phyloP scores from a whole-genome alignment of 2,888 invertebrate species.

The Perdita meconis region DNA sequence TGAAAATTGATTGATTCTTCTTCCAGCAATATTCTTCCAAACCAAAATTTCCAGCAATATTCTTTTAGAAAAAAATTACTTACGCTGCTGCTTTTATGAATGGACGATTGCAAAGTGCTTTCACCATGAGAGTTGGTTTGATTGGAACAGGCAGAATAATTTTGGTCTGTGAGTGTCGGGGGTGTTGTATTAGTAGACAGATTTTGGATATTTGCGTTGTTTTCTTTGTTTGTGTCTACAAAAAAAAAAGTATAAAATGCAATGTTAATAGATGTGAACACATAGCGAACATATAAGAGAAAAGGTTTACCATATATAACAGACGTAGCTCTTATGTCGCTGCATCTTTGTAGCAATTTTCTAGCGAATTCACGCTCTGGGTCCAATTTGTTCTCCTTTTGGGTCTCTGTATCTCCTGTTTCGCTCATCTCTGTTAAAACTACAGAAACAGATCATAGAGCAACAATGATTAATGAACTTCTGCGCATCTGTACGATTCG shows the following conservation, averaged over 20 bases:
- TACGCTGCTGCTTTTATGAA: constrained; percentile 63
- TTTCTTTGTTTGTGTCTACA: constrained; percentile 77
- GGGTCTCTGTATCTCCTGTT: constrained; percentile 52
- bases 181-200: constrained; percentile 45
- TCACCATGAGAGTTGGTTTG: constrained; percentile 37
- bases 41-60: too few species aligned
- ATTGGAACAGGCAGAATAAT: constrained; percentile 31
- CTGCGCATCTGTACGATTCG: too few species aligned
- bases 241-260: constrained; percentile 13
- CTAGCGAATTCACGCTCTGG: constrained; percentile 77
- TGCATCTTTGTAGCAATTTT: constrained; percentile 76
- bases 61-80: constrained; percentile 35
- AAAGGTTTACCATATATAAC: constrained; percentile 43
- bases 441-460: constrained; percentile 43
- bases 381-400: constrained; percentile 53
- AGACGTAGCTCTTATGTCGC: constrained; percentile 35
- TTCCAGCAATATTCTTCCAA: not conserved
- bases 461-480: not conserved
- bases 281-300: not conserved
- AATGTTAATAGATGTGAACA: not conserved
- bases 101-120: constrained; percentile 16
- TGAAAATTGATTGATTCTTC: constrained; percentile 46
- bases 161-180: constrained; percentile 52
- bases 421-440: constrained; percentile 71
- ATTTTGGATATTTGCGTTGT: constrained; percentile 75